A percentile compares a stretch with the other conserved stretches of the same genome.
Conservation (phyloP, 2,888 invertebrate species). For the Belgica antarctica region DNA sequence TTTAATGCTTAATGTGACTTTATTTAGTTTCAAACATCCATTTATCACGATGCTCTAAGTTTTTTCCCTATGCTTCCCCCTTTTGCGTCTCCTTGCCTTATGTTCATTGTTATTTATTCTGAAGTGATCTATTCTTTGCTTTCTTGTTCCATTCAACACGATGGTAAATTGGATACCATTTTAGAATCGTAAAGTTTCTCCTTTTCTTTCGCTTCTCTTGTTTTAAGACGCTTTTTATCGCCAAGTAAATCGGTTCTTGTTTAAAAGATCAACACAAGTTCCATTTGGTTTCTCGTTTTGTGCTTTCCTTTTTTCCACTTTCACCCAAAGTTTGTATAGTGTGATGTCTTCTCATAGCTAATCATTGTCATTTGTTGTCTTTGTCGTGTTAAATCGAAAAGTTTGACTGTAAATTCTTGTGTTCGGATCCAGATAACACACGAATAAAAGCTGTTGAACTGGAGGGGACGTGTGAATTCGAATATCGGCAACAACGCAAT, state of each 20-base stretch:
- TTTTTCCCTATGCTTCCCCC: background rate
- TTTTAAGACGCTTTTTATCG: background rate
- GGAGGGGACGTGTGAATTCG: no score
- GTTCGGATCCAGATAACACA: background rate
- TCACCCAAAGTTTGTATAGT: background rate
- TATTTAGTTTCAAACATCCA: background rate
- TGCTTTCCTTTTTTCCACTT: background rate
- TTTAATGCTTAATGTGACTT: background rate
- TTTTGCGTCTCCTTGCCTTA: background rate
- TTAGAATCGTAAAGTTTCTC: background rate
- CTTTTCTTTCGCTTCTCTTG: background rate
- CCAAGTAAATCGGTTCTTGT: background rate
- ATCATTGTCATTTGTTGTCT: background rate
- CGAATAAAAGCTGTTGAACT: no score
- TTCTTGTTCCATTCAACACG: background rate
- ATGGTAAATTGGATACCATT: background rate
- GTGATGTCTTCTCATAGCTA: background rate
- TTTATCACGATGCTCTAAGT: background rate
- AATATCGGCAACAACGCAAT: background rate
- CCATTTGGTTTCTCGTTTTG: background rate
- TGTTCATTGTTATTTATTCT: background rate
- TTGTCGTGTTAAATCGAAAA: background rate
- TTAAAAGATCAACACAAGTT: background rate
- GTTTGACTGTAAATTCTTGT: background rate
- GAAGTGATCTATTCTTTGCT: background rate